Conservation (phyloP, 2,797 vertebrate species). For the Arctocebus calabarensis region DNA sequence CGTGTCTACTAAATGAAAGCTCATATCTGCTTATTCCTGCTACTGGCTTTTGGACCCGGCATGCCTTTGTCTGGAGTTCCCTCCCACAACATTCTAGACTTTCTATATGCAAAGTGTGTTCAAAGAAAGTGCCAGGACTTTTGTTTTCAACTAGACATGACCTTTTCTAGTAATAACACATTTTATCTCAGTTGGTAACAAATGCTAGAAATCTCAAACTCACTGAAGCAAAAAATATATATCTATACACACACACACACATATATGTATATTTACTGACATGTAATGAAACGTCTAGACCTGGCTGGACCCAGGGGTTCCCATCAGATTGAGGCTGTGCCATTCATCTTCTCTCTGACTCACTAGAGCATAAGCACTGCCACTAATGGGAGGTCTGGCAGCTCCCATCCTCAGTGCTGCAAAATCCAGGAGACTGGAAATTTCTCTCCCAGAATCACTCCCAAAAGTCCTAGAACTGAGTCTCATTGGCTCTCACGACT, state of each 20-base stretch:
- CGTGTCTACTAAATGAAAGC: rapidly evolving
- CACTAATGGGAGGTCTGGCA: rapidly evolving
- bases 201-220: not conserved
- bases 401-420: rapidly evolving
- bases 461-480: not conserved
- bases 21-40: too few species aligned
- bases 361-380: too few species aligned
- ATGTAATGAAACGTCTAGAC: not conserved
- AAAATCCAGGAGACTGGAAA: rapidly evolving
- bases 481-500: not conserved
- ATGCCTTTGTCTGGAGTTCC: not conserved
- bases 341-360: rapidly evolving
- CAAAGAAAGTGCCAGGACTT: not conserved
- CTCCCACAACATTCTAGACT: not conserved
- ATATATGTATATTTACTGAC: not conserved
- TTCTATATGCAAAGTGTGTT: not conserved
- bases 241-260: too few species aligned
- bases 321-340: not conserved
- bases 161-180: not conserved
- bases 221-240: not conserved
- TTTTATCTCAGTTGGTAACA: not conserved
- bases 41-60: rapidly evolving
- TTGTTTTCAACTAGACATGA: not conserved
- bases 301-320: not conserved
- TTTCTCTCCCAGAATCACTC: rapidly evolving